Conservation (phyloP, 2,797 vertebrate species). For the Craterocephalus amniculus region DNA sequence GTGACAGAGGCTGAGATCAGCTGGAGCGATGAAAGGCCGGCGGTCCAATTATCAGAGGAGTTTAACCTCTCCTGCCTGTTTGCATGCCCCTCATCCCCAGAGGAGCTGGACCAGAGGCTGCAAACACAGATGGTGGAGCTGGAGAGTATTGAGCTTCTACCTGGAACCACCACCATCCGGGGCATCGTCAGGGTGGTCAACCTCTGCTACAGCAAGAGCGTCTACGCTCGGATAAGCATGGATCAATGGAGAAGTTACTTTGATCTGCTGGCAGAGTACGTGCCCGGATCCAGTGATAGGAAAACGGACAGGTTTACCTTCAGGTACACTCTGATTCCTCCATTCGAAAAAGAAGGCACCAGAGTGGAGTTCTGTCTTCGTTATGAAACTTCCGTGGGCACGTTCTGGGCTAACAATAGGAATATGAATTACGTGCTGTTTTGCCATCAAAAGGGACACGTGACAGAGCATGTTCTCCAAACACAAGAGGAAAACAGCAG, state of each 20-base stretch:
- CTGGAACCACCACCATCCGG: constrained; percentile 85
- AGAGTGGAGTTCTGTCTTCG: constrained; percentile 94
- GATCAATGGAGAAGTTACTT: constrained; percentile 90
- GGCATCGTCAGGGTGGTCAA: constrained; percentile 92
- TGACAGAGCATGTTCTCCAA: constrained; percentile 62
- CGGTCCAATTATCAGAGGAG: constrained; percentile 77
- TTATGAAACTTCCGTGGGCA: constrained; percentile 88
- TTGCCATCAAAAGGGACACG: constrained; percentile 86
- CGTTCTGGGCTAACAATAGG: constrained; percentile 94
- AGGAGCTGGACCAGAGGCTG: constrained; percentile 86
- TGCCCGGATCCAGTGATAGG: constrained; percentile 91
- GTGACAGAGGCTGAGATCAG: constrained; percentile 64
- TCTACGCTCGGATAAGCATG: constrained; percentile 88
- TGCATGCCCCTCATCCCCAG: constrained; percentile 81
- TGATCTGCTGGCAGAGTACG: constrained; percentile 90
- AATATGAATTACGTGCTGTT: constrained; percentile 90
- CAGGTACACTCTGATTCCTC: constrained; percentile 87
- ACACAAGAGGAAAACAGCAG: constrained; percentile 63
- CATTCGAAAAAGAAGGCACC: constrained; percentile 84
- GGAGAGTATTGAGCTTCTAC: constrained; percentile 87
- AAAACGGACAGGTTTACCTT: constrained; percentile 93
- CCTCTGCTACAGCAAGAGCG: constrained; percentile 89
- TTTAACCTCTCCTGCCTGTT: constrained; percentile 88
- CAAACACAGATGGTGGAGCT: constrained; percentile 86
- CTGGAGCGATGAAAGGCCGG: constrained; percentile 62